phyloP scores from a whole-genome alignment of 2,888 invertebrate species.

The Heliconius cydno region DNA sequence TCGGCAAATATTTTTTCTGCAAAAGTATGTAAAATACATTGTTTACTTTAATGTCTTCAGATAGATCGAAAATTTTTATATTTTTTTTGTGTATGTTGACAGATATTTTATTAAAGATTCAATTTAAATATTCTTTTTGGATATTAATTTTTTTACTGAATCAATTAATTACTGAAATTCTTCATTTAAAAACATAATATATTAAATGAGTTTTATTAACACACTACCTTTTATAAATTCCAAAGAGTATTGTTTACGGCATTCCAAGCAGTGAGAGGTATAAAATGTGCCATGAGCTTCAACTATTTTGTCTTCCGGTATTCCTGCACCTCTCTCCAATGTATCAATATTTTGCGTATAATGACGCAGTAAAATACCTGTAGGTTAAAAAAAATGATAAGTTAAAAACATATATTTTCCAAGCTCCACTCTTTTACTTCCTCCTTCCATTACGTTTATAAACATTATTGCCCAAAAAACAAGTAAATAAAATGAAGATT shows the following conservation, averaged over 20 bases:
- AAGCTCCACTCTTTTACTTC: not conserved
- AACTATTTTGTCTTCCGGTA: constrained; percentile 92
- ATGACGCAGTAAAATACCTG: constrained; percentile 86
- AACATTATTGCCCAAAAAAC: no score
- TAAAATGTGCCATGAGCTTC: constrained; percentile 98
- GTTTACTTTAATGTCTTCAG: not conserved
- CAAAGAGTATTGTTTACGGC: constrained; percentile 87
- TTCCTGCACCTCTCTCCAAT: constrained; percentile 92
- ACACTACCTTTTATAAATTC: constrained; percentile 92
- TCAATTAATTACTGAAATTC: not conserved
- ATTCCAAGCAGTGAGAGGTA: constrained; percentile 92
- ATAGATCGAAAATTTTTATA: not conserved
- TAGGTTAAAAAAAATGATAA: not conserved
- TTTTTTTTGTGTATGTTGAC: not conserved
- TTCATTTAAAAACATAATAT: not conserved
- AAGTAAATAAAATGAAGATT: no score
- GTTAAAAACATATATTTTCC: not conserved
- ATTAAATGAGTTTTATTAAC: not conserved
- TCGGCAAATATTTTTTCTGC: constrained; percentile 88
- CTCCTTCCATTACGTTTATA: not conserved
- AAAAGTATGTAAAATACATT: constrained; percentile 46
- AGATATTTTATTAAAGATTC: no score
- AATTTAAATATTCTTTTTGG: no score
- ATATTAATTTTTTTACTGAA: not conserved
- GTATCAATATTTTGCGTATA: constrained; percentile 98